Percentiles rank a stretch among this genome's conserved stretches.
Conservation (phyloP, 1,140 invertebrate genomes). For the Asobara japonica region DNA sequence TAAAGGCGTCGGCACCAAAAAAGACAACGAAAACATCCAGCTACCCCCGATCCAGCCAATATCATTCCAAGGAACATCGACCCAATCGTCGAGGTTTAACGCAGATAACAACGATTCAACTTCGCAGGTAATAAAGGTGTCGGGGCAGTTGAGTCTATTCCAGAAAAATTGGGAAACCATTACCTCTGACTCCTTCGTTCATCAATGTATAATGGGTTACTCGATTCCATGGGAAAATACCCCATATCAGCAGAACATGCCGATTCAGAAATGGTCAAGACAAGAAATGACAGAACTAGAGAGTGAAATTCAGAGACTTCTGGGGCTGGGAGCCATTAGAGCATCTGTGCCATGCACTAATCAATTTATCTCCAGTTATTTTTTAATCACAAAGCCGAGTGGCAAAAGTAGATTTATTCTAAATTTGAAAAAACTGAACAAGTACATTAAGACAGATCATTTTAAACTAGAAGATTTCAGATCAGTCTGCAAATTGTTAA, state of each 20-base stretch:
- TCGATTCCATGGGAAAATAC: slow-evolving; percentile 27
- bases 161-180: background rate
- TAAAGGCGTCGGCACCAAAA: slow-evolving; percentile 4
- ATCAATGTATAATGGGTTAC: background rate
- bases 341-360: slow-evolving; percentile 11
- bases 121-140: background rate
- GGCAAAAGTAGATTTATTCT: slow-evolving; percentile 42
- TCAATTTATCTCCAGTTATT: slow-evolving; percentile 40
- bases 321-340: slow-evolving; percentile 3
- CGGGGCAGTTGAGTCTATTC: background rate
- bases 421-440: slow-evolving; percentile 43
- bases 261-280: background rate
- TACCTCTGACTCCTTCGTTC: background rate
- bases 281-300: background rate
- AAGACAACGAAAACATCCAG: slow-evolving; percentile 18
- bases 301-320: slow-evolving; percentile 8
- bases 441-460: slow-evolving; percentile 38
- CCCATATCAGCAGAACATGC: background rate
- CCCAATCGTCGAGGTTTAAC: background rate
- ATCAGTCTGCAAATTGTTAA: slow-evolving; percentile 40
- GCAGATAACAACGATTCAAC: background rate
- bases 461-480: slow-evolving; percentile 44
- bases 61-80: background rate
- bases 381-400: slow-evolving; percentile 41
- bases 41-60: background rate